Evolutionary conservation across 2,888 invertebrate species (phyloP).

Genomic region (Drosophila borborema): DNA sequence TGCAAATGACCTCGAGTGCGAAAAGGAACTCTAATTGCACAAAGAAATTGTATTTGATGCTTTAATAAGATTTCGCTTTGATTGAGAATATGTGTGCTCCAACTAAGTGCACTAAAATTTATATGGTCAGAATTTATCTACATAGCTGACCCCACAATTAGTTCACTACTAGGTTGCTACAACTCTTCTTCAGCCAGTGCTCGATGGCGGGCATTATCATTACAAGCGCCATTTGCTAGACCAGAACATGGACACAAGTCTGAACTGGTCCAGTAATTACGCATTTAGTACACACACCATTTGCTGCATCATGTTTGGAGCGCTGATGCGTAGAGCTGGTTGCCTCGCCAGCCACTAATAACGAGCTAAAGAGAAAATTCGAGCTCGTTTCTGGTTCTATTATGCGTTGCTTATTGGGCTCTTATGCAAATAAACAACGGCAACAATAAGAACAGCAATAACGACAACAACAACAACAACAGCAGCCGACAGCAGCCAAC

Average conservation of each 20-base stretch:
- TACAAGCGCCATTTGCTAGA: constrained; percentile 64
- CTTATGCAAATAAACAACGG: constrained; percentile 70
- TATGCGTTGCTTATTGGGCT: constrained; percentile 62
- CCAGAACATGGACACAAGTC: constrained; percentile 44
- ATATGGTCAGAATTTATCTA: background rate
- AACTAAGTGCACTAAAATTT: background rate
- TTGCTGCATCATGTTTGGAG: constrained; percentile 56
- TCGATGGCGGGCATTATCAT: constrained; percentile 38
- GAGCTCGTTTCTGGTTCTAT: constrained; percentile 51
- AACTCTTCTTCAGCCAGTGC: background rate
- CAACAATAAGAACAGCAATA: constrained; percentile 22
- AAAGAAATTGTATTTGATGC: background rate
- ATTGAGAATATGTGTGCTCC: background rate
- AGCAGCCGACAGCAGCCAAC: background rate
- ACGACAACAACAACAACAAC: background rate
- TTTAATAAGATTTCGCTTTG: background rate
- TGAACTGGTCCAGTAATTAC: constrained; percentile 47
- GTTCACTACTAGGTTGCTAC: background rate
- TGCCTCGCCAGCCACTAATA: constrained; percentile 45
- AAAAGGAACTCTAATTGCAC: background rate
- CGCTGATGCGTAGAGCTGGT: constrained; percentile 45
- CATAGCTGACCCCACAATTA: background rate
- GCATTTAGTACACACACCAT: constrained; percentile 61
- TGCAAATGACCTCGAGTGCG: constrained; percentile 16
- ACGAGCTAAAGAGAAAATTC: constrained; percentile 25